Conservation (phyloP, 2,797 vertebrate species). For the Hemibagrus guttatus region DNA sequence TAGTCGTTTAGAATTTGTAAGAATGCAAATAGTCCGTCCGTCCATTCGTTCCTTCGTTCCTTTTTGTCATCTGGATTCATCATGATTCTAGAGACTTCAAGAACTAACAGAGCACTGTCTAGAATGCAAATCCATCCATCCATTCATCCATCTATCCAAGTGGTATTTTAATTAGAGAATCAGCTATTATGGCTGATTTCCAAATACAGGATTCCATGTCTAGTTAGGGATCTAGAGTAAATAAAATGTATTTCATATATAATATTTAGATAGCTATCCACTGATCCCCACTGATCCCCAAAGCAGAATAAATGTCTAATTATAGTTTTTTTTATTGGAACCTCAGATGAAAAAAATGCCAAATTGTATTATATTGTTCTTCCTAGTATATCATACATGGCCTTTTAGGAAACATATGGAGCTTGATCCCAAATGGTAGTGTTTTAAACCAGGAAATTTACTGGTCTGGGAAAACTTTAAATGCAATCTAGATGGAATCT, state of each 20-base stretch:
- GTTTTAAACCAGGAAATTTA: neutral
- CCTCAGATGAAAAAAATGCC: neutral
- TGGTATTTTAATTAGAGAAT: neutral
- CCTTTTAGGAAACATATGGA: neutral
- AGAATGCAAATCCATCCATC: neutral
- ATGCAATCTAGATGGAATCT: neutral
- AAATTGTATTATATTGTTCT: neutral
- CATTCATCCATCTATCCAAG: neutral
- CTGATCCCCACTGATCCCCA: neutral
- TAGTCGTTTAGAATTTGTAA: too few species aligned
- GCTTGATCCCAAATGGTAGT: neutral
- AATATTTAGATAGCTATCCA: neutral
- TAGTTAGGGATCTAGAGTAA: neutral
- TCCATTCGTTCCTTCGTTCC: too few species aligned
- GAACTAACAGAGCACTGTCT: neutral
- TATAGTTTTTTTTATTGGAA: neutral
- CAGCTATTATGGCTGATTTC: neutral
- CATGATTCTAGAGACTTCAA: neutral
- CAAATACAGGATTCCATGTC: neutral
- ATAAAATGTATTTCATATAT: neutral
- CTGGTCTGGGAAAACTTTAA: neutral
- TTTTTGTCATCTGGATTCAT: neutral
- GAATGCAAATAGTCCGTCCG: too few species aligned
- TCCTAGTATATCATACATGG: neutral
- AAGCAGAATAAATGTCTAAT: neutral